Evolutionary conservation across 2,888 invertebrate genomes (phyloP), one percentile per base, ranked within the genome.

Genomic region (Eledona agricola): DNA sequence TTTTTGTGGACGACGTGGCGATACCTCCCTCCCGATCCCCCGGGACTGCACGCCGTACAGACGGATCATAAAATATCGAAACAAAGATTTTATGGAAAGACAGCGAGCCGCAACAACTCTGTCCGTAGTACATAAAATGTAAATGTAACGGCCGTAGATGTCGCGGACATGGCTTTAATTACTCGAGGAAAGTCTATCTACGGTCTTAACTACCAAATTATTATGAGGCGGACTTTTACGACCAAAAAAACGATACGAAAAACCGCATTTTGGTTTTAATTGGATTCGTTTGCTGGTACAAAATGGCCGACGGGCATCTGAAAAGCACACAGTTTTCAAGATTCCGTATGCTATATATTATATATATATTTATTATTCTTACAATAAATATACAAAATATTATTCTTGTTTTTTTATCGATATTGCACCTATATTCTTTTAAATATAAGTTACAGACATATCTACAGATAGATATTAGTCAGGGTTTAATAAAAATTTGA

Each of bases 71-170:
- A 63, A 60, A 53, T 40, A 50, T 49, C 55, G 45, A 58, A 60
- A 63, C 58, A 63, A 60, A 58, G 62, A 55, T 57, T 60, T 57
- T 58, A 62, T 56, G 54, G 58, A 53, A 60, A 58, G 49, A 43
- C 51, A 57, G 47, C 51, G 47, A n/a, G n/a, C 58, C 58, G 38
- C 55, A 55, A 56, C 59, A 55, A 61, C 55, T 61, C 55, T 47
- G 58, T 56, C 55, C 35, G 51, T 56, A 58, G 52, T 58, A 58
- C 58, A 62, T 62, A 59, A 59, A 61, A 51, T 55, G 57, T 51
- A 53, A 29, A 54, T 49, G 45, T 58, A 54, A 58, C 49, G 51
- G 28, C 29, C 51, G 22, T 15, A 16, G 49, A 51, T 59, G 53
- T 53, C 47, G 34, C 40, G n/a, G 23, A 40, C 29, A 31, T 20